A percentile compares a stretch with the other conserved stretches of the same genome.
phyloP scores from a whole-genome alignment of 2,888 invertebrate species.

The Octodonta nipae region DNA sequence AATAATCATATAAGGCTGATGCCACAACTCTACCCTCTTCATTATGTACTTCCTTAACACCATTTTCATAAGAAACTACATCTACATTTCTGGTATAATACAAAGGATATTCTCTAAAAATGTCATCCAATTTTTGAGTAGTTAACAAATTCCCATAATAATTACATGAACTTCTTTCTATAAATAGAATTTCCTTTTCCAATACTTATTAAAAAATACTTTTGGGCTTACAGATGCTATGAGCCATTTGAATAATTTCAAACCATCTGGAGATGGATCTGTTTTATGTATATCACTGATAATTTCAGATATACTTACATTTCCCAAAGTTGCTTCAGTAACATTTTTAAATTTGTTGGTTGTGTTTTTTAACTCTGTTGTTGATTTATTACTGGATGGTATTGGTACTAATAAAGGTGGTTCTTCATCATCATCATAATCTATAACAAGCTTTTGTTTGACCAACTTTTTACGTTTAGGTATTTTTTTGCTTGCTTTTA shows the following conservation, averaged over 20 bases:
- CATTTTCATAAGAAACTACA: conserved; percentile 72
- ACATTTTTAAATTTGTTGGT: no score
- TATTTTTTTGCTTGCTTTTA: no score
- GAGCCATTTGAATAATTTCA: conserved; percentile 55
- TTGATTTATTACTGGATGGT: no score
- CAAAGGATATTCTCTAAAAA: conserved; percentile 61
- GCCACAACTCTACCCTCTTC: conserved; percentile 66
- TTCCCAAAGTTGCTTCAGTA: no score
- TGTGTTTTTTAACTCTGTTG: no score
- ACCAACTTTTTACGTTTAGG: no score
- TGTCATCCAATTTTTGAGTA: conserved; percentile 59
- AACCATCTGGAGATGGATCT: conserved; percentile 18
- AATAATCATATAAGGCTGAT: conserved; percentile 79
- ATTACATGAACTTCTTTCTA: conserved; percentile 45
- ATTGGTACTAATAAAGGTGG: no score
- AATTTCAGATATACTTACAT: no score
- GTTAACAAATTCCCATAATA: conserved; percentile 67
- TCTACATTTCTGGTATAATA: conserved; percentile 83
- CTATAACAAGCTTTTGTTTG: no score
- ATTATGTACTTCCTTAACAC: conserved; percentile 71
- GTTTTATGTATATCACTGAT: conserved; percentile 12
- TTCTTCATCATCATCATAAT: no score
- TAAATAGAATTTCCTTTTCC: conserved; percentile 67
- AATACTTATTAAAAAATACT: conserved; percentile 42
- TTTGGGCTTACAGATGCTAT: conserved; percentile 46